Evolutionary conservation across 2,113 vertebrate genomes (phyloP), one percentile per base, ranked within the genome.

Genomic region (Syngnathus typhle): DNA sequence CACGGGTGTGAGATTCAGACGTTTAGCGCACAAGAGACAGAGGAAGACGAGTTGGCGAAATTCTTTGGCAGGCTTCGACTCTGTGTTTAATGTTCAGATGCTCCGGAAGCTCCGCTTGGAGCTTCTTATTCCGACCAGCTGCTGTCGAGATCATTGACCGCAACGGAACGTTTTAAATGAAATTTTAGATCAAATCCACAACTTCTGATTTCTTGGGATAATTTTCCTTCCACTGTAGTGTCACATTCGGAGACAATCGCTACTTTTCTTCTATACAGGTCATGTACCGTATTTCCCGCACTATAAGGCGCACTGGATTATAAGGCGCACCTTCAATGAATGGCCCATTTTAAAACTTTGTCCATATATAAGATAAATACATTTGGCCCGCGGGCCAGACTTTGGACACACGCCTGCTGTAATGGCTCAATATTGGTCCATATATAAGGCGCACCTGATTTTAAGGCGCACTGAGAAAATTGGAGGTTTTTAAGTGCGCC

Each of bases 31-130:
- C 67, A 55, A 47, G 64, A 73, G 72, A 51, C 27, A 3, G 49
- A 76, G 44, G 70, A 70, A 71, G 76, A 19, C 27, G 58, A 43
- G 74, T 60, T 73, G 68, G 60, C 73, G 75, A 84, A 32, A 36
- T 58, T 84, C 79, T 80, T 81, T 78, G 63, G 68, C 60, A 72
- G 61, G 56, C 60, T 59, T 62, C 68, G 74, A 55, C 70, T 79
- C 68, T 63, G 69, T 68, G 81, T 70, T 68, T 77, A 77, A 74
- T 60, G 59, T 69, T 71, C 69, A 82, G 77, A 76, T 80, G 64
- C 78, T 80, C 60, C 70, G 63, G 69, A 67, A 79, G 72, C 62
- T 60, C 59, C 69, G 66, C 68, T 70, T 49, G 68, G 73, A 76
- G 65, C 67, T 77, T 56, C 71, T 77, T 74, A 64, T 76, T 81